Percentiles rank a stretch among this genome's conserved stretches.
phyloP scores from a whole-genome alignment of 2,888 invertebrate genomes.

The Geotrupes spiniger region DNA sequence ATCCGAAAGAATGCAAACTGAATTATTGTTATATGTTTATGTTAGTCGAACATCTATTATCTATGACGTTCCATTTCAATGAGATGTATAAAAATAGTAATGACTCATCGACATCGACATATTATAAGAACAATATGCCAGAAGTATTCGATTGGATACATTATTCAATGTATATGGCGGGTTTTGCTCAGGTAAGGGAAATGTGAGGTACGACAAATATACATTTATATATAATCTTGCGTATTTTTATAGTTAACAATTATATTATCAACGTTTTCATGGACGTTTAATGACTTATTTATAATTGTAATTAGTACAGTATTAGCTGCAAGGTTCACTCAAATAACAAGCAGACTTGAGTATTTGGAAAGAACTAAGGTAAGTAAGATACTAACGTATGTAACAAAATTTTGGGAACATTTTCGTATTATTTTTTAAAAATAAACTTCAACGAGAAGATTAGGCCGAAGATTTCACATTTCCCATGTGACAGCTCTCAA shows the following conservation, averaged over 20 bases:
- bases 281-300: slow-evolving; percentile 42
- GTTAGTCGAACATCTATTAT: slow-evolving; percentile 14
- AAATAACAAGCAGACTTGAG: slow-evolving; percentile 34
- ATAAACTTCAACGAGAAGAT: no score
- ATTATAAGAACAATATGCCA: slow-evolving; percentile 18
- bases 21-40: no score
- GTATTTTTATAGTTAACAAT: slow-evolving; percentile 35
- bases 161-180: slow-evolving; percentile 24
- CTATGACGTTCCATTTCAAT: slow-evolving; percentile 7
- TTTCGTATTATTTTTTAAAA: no score
- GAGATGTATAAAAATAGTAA: slow-evolving; percentile 7
- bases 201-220: no score
- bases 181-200: slow-evolving; percentile 25
- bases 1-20: no score
- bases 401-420: no score
- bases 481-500: no score
- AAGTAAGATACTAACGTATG: slow-evolving; percentile 6
- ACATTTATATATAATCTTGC: no score
- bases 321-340: slow-evolving; percentile 40
- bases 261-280: slow-evolving; percentile 35
- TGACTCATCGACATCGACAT: slow-evolving; percentile 12
- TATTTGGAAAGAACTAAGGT: slow-evolving; percentile 24
- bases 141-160: slow-evolving; percentile 22
- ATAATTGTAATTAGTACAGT: slow-evolving; percentile 40
- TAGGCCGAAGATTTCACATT: no score